These are phyloP conservation scores for Anticlea derivata DNA, from an alignment of 2,888 invertebrate species.

Conservation along the genomic window DNA sequence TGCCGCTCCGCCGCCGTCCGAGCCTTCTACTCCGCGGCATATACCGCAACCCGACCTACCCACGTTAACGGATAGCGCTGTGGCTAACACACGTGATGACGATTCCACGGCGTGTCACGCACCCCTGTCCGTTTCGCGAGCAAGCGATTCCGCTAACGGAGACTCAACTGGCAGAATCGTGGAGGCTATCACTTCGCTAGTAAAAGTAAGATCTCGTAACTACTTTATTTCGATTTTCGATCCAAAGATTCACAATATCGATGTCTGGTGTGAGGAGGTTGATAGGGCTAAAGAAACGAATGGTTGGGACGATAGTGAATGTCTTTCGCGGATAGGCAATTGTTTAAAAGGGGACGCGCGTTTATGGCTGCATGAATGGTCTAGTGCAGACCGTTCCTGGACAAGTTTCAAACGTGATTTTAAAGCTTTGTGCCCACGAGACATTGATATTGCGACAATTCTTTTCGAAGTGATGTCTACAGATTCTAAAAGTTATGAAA, in stretches of 20 bases:
- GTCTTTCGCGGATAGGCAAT: slow-evolving; percentile 5
- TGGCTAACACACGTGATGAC: too few relatives aligned
- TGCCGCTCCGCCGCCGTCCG: too few relatives aligned
- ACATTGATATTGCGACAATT: slow-evolving; percentile 18
- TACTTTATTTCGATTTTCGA: slow-evolving; percentile 22
- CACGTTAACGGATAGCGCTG: too few relatives aligned
- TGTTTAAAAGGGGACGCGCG: slow-evolving; percentile 28
- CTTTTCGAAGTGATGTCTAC: slow-evolving; percentile 22
- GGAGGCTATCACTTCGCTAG: too few relatives aligned
- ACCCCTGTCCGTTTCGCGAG: too few relatives aligned
- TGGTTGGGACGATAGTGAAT: slow-evolving; percentile 6
- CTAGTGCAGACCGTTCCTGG: slow-evolving; percentile 24
- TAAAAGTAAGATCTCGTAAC: too few relatives aligned
- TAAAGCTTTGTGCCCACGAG: slow-evolving; percentile 11
- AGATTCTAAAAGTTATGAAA: slow-evolving; percentile 17
- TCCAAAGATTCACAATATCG: slow-evolving; percentile 22
- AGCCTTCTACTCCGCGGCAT: too few relatives aligned
- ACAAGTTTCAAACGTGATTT: slow-evolving; percentile 25
- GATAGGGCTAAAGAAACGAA: slow-evolving; percentile 13
- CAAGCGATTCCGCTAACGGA: too few relatives aligned
- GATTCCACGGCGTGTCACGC: too few relatives aligned
- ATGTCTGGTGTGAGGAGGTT: slow-evolving; percentile 25
- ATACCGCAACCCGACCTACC: too few relatives aligned
- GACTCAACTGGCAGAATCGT: too few relatives aligned
- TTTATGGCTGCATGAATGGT: slow-evolving; percentile 26